Conservation (phyloP, 2,797 vertebrate genomes). For the Anguilla anguilla region DNA sequence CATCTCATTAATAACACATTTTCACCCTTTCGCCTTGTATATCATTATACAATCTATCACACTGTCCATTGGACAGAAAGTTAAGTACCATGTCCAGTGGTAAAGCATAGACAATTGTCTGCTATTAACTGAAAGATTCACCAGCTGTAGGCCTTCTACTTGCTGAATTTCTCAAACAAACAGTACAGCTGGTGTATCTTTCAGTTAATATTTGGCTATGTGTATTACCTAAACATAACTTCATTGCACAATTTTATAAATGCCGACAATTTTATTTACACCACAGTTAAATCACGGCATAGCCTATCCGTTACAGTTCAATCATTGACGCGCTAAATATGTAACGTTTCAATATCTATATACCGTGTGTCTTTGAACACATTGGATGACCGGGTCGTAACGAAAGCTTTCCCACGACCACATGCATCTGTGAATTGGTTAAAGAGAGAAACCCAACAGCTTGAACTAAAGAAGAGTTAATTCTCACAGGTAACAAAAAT, state of each 20-base stretch:
- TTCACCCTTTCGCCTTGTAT: not conserved
- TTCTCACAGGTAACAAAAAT: not conserved
- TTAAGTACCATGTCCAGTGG: no score
- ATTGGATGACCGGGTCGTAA: not conserved
- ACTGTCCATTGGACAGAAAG: no score
- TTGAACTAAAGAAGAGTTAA: not conserved
- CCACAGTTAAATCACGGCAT: not conserved
- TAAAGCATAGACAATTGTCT: no score
- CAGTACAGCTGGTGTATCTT: not conserved
- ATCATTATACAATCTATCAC: not conserved
- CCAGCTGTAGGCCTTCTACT: no score
- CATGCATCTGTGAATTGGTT: not conserved
- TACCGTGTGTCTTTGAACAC: not conserved
- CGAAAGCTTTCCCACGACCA: conserved; percentile 3
- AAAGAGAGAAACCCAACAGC: not conserved
- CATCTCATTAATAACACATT: not conserved
- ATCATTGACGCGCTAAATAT: not conserved
- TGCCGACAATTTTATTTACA: not conserved
- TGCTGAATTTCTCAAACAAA: no score
- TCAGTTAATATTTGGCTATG: not conserved
- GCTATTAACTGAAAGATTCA: no score
- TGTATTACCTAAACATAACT: not conserved
- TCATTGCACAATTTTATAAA: not conserved
- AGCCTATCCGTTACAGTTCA: not conserved
- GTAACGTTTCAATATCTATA: not conserved